Percentiles rank a stretch among this genome's conserved stretches.
Evolutionary conservation across 2,797 vertebrate genomes (phyloP).

Genomic region (Smutsia temminckii): DNA sequence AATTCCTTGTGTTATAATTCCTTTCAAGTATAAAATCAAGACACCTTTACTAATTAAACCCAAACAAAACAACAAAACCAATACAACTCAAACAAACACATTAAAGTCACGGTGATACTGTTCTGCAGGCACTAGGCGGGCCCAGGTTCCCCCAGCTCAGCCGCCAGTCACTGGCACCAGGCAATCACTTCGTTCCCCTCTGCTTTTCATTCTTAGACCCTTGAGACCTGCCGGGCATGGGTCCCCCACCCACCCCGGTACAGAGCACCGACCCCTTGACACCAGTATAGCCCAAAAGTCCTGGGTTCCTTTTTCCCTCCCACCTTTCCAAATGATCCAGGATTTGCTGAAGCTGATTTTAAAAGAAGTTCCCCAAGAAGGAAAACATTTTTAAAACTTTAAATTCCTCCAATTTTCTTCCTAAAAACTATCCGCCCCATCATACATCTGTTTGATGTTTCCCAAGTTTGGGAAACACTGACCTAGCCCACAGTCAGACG

Average conservation of each 20-base stretch:
- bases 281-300: too few species aligned
- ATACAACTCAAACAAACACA: neutral
- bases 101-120: neutral
- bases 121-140: neutral
- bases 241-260: neutral
- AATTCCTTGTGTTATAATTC: neutral
- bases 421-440: neutral
- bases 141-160: neutral
- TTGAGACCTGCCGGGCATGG: rapidly evolving
- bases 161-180: neutral
- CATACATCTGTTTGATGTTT: neutral
- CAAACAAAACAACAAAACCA: neutral
- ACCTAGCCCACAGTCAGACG: neutral
- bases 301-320: neutral
- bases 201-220: neutral
- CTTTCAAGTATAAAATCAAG: neutral
- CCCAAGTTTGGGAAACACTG: neutral
- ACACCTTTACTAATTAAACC: neutral
- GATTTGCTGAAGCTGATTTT: neutral
- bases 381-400: neutral
- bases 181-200: neutral
- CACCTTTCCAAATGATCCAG: neutral
- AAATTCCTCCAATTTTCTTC: neutral
- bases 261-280: neutral
- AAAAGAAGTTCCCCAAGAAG: neutral